Evolutionary conservation across 2,888 invertebrate genomes (phyloP).

Genomic region (Meiosimyza platycephala): DNA sequence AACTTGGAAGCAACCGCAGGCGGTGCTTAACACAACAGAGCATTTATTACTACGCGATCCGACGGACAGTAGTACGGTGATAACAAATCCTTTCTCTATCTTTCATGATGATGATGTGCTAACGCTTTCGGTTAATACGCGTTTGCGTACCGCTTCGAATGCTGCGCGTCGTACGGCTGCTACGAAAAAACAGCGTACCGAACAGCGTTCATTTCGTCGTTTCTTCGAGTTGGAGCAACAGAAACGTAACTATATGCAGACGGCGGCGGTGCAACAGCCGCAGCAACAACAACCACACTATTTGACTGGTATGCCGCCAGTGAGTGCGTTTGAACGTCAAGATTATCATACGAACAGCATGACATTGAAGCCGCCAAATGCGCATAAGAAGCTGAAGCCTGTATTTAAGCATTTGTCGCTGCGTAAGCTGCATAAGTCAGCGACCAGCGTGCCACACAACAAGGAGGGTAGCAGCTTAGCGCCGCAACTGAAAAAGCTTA

Average conservation of each 20-base stretch:
- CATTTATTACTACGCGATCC: slow-evolving; percentile 36
- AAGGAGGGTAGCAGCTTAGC: slow-evolving; percentile 15
- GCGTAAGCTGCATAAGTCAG: slow-evolving; percentile 50
- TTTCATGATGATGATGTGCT: slow-evolving; percentile 62
- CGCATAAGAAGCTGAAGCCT: slow-evolving; percentile 18
- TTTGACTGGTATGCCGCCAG: slow-evolving; percentile 56
- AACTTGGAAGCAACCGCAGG: background rate
- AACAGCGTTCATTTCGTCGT: slow-evolving; percentile 52
- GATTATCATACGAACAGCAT: slow-evolving; percentile 53
- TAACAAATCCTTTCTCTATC: slow-evolving; percentile 66
- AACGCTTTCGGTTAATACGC: slow-evolving; percentile 55
- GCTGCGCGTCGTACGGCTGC: slow-evolving; percentile 39
- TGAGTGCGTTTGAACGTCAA: slow-evolving; percentile 62
- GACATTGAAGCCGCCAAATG: slow-evolving; percentile 42
- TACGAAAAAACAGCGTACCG: slow-evolving; percentile 49
- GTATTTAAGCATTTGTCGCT: slow-evolving; percentile 61
- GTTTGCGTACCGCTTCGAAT: slow-evolving; percentile 52
- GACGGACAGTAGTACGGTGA: slow-evolving; percentile 62
- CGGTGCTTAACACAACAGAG: slow-evolving; percentile 8
- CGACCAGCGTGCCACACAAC: slow-evolving; percentile 29
- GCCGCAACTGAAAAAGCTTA: slow-evolving; percentile 59
- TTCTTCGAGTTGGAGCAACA: slow-evolving; percentile 50
- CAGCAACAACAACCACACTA: slow-evolving; percentile 50
- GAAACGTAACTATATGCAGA: slow-evolving; percentile 25
- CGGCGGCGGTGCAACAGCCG: slow-evolving; percentile 6